phyloP scores from a whole-genome alignment of 1,140 invertebrate species.

The Hypsibius dujardini region DNA sequence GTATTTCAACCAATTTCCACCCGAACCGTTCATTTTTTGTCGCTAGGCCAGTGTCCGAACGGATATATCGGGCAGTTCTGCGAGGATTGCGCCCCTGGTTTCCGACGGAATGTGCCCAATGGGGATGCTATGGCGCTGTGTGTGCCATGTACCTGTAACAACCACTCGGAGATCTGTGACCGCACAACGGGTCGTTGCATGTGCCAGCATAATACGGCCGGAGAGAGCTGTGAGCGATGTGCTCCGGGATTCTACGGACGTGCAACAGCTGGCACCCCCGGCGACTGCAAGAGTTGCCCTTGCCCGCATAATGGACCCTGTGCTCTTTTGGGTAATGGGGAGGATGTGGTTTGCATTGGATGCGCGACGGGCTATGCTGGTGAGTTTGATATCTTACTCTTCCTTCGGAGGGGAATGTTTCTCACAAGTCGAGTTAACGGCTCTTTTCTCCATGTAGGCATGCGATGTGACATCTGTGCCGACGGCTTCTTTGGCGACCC shows the following conservation, averaged over 20 bases:
- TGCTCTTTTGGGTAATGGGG: constrained; percentile 56
- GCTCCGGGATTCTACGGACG: constrained; percentile 85
- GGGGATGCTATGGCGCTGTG: constrained; percentile 80
- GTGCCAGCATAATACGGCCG: constrained; percentile 86
- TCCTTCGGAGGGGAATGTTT: too few species aligned
- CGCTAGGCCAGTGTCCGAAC: constrained; percentile 54
- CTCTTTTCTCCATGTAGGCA: constrained; percentile 41
- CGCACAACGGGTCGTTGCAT: constrained; percentile 84
- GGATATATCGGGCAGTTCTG: constrained; percentile 85
- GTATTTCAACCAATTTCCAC: too few species aligned
- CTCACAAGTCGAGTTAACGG: not conserved
- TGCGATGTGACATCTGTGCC: constrained; percentile 72
- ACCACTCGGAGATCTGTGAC: constrained; percentile 86
- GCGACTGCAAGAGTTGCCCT: constrained; percentile 79
- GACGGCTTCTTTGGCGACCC: constrained; percentile 87
- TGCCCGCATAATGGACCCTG: constrained; percentile 85
- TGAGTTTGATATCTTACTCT: constrained; percentile 27
- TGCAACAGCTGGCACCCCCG: constrained; percentile 59
- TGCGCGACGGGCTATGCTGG: constrained; percentile 81
- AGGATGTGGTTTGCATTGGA: constrained; percentile 69
- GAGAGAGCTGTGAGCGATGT: constrained; percentile 84
- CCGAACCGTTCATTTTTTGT: too few species aligned
- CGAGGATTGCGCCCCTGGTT: constrained; percentile 85
- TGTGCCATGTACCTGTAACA: constrained; percentile 85
- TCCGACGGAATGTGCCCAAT: constrained; percentile 64